These are phyloP conservation scores for Drosophila putrida DNA, from an alignment of 2,888 invertebrate species.

Conservation along the genomic window DNA sequence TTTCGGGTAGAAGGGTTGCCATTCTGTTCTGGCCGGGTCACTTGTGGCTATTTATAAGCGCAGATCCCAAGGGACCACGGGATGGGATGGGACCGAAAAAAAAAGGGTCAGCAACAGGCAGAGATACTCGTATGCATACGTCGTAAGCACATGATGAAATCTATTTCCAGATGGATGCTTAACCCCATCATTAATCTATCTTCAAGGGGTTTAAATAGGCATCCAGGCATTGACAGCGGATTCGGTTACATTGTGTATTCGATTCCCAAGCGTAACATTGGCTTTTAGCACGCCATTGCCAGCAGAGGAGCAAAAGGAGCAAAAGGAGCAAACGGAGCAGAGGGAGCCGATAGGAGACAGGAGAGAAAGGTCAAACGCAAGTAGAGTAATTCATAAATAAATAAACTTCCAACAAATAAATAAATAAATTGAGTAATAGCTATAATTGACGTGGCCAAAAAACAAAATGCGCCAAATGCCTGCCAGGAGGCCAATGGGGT, in stretches of 20 bases:
- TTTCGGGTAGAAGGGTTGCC: neutral
- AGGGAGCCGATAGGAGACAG: neutral
- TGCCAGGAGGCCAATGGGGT: constrained; percentile 11
- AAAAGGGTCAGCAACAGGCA: constrained; percentile 38
- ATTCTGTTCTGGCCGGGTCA: constrained; percentile 21
- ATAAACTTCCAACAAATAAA: constrained; percentile 59
- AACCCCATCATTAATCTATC: constrained; percentile 71
- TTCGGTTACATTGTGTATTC: constrained; percentile 14
- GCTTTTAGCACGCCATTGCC: constrained; percentile 40
- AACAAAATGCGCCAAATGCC: constrained; percentile 34
- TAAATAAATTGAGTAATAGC: constrained; percentile 77
- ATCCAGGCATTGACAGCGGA: constrained; percentile 12
- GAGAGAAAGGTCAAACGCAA: constrained; percentile 34
- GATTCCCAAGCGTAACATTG: constrained; percentile 52
- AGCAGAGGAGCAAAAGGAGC: neutral
- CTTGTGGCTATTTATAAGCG: constrained; percentile 67
- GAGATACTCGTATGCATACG: constrained; percentile 26
- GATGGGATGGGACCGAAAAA: neutral
- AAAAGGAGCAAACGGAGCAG: constrained; percentile 1
- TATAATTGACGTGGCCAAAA: constrained; percentile 70
- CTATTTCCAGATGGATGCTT: constrained; percentile 53
- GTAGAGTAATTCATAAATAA: constrained; percentile 59
- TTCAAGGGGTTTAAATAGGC: constrained; percentile 41
- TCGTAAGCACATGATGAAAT: constrained; percentile 45
- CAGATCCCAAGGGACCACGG: constrained; percentile 16